These are phyloP conservation scores for Hestina assimilis DNA, from an alignment of 1,140 invertebrate species.

Conservation along the genomic window DNA sequence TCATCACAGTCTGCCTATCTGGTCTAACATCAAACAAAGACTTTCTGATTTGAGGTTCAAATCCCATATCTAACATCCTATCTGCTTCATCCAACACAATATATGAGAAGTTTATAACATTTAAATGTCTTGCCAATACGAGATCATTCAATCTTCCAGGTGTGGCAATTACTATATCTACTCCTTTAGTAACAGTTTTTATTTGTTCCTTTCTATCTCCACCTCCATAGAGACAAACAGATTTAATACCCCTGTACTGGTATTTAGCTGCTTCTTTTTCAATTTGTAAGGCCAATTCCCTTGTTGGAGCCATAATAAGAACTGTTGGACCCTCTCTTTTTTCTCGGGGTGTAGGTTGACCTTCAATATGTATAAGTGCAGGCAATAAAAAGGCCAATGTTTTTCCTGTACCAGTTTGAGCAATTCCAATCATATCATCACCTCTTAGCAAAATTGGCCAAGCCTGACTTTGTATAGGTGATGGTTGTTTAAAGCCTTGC, in stretches of 20 bases:
- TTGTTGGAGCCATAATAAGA: constrained; percentile 92
- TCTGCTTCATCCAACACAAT: constrained; percentile 96
- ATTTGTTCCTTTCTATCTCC: constrained; percentile 88
- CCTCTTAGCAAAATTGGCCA: constrained; percentile 94
- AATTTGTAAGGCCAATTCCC: constrained; percentile 95
- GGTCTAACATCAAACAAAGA: constrained; percentile 87
- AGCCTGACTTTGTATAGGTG: constrained; percentile 94
- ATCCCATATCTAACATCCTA: constrained; percentile 92
- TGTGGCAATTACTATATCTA: constrained; percentile 94
- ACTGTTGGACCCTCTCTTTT: constrained; percentile 90
- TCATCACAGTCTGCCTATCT: constrained; percentile 92
- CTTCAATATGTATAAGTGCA: constrained; percentile 92
- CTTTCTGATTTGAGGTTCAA: constrained; percentile 92
- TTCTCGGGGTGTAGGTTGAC: constrained; percentile 83
- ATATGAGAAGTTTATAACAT: constrained; percentile 88
- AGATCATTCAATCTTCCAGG: constrained; percentile 93
- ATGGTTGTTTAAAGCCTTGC: constrained; percentile 89
- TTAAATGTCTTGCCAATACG: constrained; percentile 81
- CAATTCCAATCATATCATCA: constrained; percentile 94
- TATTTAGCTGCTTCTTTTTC: constrained; percentile 94
- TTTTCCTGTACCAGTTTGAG: constrained; percentile 94
- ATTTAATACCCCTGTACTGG: constrained; percentile 88
- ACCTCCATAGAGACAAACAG: constrained; percentile 93
- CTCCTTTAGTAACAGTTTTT: constrained; percentile 82
- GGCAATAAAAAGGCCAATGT: constrained; percentile 95